These are phyloP conservation scores for Cettia cetti DNA, from an alignment of 2,113 vertebrate genomes.

Conservation along the genomic window DNA sequence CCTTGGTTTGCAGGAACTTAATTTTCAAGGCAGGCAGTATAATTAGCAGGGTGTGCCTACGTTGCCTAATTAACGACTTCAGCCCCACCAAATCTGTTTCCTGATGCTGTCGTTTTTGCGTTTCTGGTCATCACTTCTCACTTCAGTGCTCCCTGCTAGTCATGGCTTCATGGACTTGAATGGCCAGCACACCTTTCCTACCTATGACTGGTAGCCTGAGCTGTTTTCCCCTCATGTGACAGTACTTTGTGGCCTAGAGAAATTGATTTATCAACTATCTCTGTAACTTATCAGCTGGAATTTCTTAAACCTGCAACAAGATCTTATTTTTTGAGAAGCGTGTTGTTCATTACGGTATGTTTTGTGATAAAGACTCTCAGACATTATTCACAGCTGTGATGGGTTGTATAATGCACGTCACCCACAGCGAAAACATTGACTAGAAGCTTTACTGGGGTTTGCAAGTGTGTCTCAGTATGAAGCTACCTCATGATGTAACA, in stretches of 20 bases:
- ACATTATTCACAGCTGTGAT: neutral
- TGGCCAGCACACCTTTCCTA: neutral
- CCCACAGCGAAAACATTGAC: neutral
- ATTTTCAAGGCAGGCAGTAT: neutral
- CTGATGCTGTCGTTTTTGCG: neutral
- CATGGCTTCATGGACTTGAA: neutral
- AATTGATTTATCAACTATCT: neutral
- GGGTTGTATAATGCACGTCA: accelerated
- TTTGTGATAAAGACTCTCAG: neutral
- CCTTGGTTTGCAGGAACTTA: neutral
- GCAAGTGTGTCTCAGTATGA: too few relatives aligned
- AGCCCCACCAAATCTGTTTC: neutral
- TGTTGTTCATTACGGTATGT: neutral
- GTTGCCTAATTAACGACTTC: neutral
- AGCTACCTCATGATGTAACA: neutral
- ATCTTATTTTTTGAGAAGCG: neutral
- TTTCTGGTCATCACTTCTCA: neutral
- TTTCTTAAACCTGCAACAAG: neutral
- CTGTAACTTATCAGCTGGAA: neutral
- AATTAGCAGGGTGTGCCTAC: neutral
- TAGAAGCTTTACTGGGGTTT: neutral
- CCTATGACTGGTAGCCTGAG: neutral
- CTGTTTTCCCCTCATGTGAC: neutral
- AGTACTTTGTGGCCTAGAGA: neutral
- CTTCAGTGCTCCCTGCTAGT: neutral